Evolutionary conservation across 2,797 vertebrate species (phyloP), one percentile per base, ranked within the genome.

Genomic region (Coregonus sp.): DNA sequence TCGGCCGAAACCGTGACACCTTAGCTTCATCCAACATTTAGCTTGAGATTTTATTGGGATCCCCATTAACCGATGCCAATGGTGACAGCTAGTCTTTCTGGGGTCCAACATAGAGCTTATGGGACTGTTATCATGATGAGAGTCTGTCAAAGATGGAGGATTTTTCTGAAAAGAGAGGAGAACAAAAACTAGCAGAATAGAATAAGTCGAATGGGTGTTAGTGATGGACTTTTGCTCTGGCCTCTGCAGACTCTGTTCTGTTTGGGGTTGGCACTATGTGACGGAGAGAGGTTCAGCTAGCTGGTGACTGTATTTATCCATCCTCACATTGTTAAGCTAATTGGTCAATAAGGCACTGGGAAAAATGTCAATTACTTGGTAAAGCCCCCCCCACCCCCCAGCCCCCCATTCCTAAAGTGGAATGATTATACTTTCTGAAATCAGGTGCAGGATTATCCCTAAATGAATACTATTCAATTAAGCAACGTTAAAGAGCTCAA

Each of bases 11-110:
- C n/a, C n/a, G n/a, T n/a, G n/a, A n/a, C n/a, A n/a, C n/a, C n/a
- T 25, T 11, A 81, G 84, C 78, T 82, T 84, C 82, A 81, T 86
- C 81, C 80, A 82, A 77, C 63, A 80, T 72, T 33, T 33, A 33
- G 84, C 78, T 82, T 84, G 80, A 81, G 31, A 33, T 33, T 33
- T 33, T 33, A 33, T 33, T 33, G 31, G 31, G 31, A 33, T 33
- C 31, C 31, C 31, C 31, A 33, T 33, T 33, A 33, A 33, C 31
- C 3, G 31, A 33, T 33, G 31, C 31, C 31, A 33, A 33, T 3
- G 31, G 31, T 3, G 3, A 33, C 31, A 33, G 3, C 31, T 33
- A 33, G 31, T 33, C 31, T 2, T 33, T 2, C 2, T 33, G 31
- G 2, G 31, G 31, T 86, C 81, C 80, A 82, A 77, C 65, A 81